phyloP scores from a whole-genome alignment of 2,113 vertebrate genomes.

The Malurus cyaneus region DNA sequence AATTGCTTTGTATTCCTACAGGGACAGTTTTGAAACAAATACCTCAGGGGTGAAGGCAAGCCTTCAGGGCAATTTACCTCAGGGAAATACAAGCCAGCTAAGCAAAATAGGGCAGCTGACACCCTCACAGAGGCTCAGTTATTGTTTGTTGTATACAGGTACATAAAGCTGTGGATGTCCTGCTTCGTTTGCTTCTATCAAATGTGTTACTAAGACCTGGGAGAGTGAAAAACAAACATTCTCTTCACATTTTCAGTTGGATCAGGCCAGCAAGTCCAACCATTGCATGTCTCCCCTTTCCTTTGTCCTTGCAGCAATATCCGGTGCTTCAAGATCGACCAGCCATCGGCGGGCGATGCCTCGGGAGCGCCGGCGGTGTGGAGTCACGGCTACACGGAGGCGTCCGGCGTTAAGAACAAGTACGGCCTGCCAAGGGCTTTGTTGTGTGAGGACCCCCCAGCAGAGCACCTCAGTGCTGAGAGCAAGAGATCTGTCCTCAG shows the following conservation, averaged over 20 bases:
- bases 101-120: background rate
- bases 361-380: constrained; percentile 92
- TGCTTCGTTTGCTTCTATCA: background rate
- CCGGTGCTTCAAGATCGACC: constrained; percentile 96
- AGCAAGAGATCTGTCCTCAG: background rate
- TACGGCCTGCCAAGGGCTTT: constrained; percentile 49
- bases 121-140: background rate
- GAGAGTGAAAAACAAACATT: too few relatives aligned
- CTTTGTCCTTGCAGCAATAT: constrained; percentile 84
- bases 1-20: background rate
- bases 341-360: constrained; percentile 84
- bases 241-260: background rate
- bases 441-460: background rate
- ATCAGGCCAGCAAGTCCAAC: background rate
- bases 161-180: background rate
- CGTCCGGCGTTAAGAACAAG: constrained; percentile 97
- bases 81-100: background rate
- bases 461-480: background rate
- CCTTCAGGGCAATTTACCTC: too few relatives aligned
- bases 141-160: background rate
- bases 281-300: background rate
- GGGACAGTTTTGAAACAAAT: background rate
- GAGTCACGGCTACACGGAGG: constrained; percentile 97
- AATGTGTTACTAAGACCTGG: background rate
- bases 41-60: background rate